phyloP scores from a whole-genome alignment of 2,113 vertebrate genomes.

The Phycodurus eques region DNA sequence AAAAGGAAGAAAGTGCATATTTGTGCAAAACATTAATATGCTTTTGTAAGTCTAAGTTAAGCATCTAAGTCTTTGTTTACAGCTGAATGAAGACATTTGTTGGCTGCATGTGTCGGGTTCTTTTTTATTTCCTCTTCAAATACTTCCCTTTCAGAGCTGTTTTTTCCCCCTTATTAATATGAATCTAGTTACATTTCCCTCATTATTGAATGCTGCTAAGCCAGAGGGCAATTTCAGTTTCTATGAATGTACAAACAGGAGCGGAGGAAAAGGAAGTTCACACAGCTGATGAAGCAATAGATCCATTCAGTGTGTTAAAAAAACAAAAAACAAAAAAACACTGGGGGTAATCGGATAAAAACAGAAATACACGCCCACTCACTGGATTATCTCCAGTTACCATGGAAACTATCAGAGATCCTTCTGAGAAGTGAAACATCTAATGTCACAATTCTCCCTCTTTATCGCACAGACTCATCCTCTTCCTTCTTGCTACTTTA shows the following conservation, averaged over 20 bases:
- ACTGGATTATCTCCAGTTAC: constrained; percentile 70
- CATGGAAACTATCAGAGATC: constrained; percentile 65
- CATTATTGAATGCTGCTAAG: neutral
- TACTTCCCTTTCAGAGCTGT: neutral
- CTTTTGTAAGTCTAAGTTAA: constrained; percentile 21
- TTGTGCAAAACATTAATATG: constrained; percentile 29
- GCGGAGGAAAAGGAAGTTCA: constrained; percentile 5
- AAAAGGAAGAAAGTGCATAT: constrained; percentile 25
- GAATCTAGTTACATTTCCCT: neutral
- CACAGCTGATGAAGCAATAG: constrained; percentile 25
- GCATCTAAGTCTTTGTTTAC: constrained; percentile 14
- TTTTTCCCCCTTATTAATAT: neutral
- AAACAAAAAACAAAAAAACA: constrained; percentile 42
- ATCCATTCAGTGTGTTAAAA: constrained; percentile 11
- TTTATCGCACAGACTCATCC: constrained; percentile 14
- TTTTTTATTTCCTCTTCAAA: neutral
- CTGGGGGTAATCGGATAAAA: constrained; percentile 65
- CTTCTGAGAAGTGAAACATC: constrained; percentile 55
- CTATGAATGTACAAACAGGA: neutral
- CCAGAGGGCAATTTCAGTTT: constrained; percentile 1
- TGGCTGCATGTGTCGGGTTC: neutral
- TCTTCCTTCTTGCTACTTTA: constrained; percentile 24
- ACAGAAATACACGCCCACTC: constrained; percentile 54
- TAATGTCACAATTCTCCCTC: constrained; percentile 56
- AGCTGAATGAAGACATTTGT: constrained; percentile 1